A percentile compares a stretch with the other conserved stretches of the same genome.
phyloP scores from a whole-genome alignment of 2,113 vertebrate genomes.

The Brienomyrus brachyistius region DNA sequence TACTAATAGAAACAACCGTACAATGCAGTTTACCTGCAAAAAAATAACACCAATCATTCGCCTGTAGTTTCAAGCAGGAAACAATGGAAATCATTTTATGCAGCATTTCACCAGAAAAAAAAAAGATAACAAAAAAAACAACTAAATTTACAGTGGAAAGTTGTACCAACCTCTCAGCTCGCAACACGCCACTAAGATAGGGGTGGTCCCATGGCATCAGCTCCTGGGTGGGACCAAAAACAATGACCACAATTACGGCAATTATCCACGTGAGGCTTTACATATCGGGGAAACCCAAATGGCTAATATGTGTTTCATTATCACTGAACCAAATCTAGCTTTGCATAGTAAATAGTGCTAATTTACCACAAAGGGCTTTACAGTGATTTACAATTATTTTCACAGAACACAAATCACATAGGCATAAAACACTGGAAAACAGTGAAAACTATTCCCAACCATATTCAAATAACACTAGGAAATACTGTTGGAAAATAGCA shows the following conservation, averaged over 20 bases:
- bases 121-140: not conserved
- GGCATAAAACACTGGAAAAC: not conserved
- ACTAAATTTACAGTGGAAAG: not conserved
- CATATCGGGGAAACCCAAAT: not conserved
- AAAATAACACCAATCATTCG: not conserved
- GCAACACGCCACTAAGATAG: constrained; percentile 82
- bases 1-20: not conserved
- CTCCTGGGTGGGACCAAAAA: constrained; percentile 56
- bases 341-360: not conserved
- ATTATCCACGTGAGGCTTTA: not conserved
- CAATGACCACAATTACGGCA: not conserved
- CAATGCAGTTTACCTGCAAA: not conserved
- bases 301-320: not conserved
- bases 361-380: not conserved
- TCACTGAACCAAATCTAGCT: not conserved
- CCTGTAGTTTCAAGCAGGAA: not conserved
- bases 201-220: constrained; percentile 97
- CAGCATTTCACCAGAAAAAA: not conserved
- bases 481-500: not conserved
- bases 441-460: not conserved
- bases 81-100: not conserved
- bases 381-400: not conserved
- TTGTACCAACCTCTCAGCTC: constrained; percentile 80
- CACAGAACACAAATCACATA: not conserved
- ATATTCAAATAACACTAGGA: not conserved